Conservation (phyloP, 1,140 invertebrate species). For the Reticulitermes speratus region DNA sequence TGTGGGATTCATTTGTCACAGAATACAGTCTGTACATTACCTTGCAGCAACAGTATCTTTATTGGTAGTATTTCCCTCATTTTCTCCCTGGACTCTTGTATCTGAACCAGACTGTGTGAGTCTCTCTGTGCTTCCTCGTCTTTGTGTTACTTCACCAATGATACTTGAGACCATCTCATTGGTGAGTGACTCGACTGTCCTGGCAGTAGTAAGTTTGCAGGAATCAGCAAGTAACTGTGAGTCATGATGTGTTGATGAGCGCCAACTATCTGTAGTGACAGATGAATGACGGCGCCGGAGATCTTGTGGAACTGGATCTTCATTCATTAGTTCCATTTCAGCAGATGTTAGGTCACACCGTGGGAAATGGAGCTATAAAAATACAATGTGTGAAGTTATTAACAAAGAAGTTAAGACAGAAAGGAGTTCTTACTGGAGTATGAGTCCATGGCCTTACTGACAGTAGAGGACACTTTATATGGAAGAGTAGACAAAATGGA, state of each 20-base stretch:
- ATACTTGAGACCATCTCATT: conserved; percentile 55
- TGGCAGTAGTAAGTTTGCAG: conserved; percentile 28
- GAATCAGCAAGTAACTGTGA: conserved; percentile 8
- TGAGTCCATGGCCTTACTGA: too few species aligned
- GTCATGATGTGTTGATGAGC: conserved; percentile 28
- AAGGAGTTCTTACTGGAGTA: too few species aligned
- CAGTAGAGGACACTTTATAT: too few species aligned
- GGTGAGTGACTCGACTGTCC: conserved; percentile 52
- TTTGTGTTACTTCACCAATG: conserved; percentile 50
- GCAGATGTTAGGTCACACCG: conserved; percentile 39
- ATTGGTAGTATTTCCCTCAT: background rate
- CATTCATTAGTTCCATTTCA: conserved; percentile 41
- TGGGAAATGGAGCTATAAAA: conserved; percentile 31
- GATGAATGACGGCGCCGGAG: conserved; percentile 34
- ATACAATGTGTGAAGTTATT: background rate
- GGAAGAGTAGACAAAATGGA: too few species aligned
- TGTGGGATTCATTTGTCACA: background rate
- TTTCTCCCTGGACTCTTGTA: background rate
- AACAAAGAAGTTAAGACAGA: too few species aligned
- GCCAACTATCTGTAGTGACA: conserved; percentile 29
- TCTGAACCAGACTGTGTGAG: background rate
- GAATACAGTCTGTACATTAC: background rate
- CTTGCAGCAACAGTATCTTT: conserved; percentile 22
- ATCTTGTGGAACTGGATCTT: conserved; percentile 23
- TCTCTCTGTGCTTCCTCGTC: conserved; percentile 38